Conservation (phyloP, 2,797 vertebrate species). For the Enoplosus armatus region DNA sequence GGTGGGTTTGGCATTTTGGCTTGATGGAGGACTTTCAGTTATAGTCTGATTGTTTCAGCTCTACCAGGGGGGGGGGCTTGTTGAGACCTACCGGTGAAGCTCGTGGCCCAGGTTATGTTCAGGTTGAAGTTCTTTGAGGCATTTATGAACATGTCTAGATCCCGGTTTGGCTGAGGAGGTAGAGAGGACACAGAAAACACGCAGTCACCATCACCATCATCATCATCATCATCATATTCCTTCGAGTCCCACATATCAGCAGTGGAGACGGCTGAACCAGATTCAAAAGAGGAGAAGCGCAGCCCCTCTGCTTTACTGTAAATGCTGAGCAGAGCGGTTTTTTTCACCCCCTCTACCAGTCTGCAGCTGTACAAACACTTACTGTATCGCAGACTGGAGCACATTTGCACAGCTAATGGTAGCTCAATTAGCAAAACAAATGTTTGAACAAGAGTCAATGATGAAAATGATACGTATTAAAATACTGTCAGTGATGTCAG, state of each 20-base stretch:
- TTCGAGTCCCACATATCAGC: neutral
- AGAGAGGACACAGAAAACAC: constrained; percentile 4
- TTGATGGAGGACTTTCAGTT: neutral
- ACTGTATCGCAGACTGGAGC: constrained; percentile 5
- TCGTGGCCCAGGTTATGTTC: constrained; percentile 98
- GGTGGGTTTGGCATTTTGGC: neutral
- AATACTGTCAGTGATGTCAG: constrained; percentile 5
- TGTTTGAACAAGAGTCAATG: constrained; percentile 31
- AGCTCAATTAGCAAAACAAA: constrained; percentile 44
- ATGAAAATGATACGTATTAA: constrained; percentile 1
- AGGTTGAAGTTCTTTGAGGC: constrained; percentile 99
- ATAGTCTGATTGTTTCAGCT: neutral
- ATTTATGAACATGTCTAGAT: constrained; percentile 99
- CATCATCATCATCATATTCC: neutral
- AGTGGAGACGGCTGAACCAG: neutral
- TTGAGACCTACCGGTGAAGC: constrained; percentile 90
- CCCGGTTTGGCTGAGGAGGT: constrained; percentile 91
- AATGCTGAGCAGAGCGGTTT: constrained; percentile 12
- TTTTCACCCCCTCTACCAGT: neutral
- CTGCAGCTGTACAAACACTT: constrained; percentile 36
- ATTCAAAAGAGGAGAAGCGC: neutral
- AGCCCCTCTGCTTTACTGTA: neutral
- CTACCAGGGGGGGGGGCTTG: rapidly evolving
- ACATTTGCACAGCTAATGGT: constrained; percentile 48
- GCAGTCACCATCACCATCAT: neutral